Evolutionary conservation across 2,888 invertebrate species (phyloP).

Genomic region (Toxonevra muliebris): DNA sequence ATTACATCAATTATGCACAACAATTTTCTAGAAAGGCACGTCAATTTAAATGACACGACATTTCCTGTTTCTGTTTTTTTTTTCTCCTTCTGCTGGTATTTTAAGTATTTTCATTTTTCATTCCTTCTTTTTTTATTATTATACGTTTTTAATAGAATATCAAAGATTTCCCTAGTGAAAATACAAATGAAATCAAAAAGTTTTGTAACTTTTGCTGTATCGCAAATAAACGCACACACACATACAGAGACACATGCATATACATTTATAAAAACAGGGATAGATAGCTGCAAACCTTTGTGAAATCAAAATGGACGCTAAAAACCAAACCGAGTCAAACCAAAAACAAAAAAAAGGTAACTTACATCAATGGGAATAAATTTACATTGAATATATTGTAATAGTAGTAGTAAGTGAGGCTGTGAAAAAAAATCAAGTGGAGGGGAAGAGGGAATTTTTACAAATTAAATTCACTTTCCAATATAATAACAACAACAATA

Average conservation of each 20-base stretch:
- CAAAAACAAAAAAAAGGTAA: background rate
- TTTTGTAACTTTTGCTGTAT: no score
- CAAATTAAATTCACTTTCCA: conserved; percentile 13
- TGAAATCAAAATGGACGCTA: no score
- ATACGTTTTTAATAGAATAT: no score
- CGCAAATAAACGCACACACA: no score
- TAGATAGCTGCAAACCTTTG: no score
- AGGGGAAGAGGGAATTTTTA: background rate
- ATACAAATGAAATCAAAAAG: no score
- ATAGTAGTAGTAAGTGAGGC: background rate
- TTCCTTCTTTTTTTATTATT: background rate
- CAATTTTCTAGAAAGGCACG: background rate
- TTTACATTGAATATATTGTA: background rate
- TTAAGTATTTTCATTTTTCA: background rate
- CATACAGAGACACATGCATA: no score
- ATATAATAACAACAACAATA: conserved; percentile 1
- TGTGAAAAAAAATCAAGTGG: no score
- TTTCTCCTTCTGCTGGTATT: background rate
- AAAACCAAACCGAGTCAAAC: background rate
- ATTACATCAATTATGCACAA: conserved; percentile 9
- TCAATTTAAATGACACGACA: background rate
- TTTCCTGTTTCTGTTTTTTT: background rate
- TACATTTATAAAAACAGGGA: no score
- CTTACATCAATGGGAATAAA: background rate
- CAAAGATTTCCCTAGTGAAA: no score